Evolutionary conservation across 2,113 vertebrate species (phyloP).

Genomic region (Trematomus loennbergii): DNA sequence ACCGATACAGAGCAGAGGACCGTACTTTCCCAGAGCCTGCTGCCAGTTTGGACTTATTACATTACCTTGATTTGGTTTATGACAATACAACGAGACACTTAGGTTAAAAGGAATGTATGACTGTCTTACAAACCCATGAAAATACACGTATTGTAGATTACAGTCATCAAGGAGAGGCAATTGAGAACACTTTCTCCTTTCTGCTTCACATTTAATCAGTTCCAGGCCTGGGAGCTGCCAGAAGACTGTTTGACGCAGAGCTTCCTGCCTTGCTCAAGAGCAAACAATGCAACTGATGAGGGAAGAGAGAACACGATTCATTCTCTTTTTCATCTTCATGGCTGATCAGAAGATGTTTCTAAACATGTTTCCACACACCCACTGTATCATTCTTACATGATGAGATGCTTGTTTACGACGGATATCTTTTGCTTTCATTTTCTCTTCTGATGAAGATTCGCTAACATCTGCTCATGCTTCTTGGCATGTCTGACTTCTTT

Average conservation of each 20-base stretch:
- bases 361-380: background rate
- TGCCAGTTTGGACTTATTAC: conserved; percentile 64
- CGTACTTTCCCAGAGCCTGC: conserved; percentile 67
- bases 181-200: conserved; percentile 51
- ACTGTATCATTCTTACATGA: background rate
- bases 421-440: background rate
- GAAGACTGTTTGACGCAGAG: conserved; percentile 1
- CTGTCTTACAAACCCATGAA: conserved; percentile 37
- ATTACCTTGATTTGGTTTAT: conserved; percentile 62
- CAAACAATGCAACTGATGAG: conserved; percentile 17
- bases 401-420: background rate
- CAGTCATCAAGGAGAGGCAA: conserved; percentile 41
- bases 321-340: conserved; percentile 2
- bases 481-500: background rate
- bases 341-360: conserved; percentile 15
- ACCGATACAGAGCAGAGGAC: conserved; percentile 55
- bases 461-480: background rate
- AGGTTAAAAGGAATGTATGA: conserved; percentile 48
- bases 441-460: background rate
- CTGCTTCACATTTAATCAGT: conserved; percentile 45
- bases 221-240: conserved; percentile 33
- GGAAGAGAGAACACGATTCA: background rate
- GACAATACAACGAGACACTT: conserved; percentile 62
- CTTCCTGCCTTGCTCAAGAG: conserved; percentile 51
- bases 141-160: conserved; percentile 21